Percentiles rank a stretch among this genome's conserved stretches.
Conservation (phyloP, 2,797 vertebrate genomes). For the Gymnoscopelus braueri region DNA sequence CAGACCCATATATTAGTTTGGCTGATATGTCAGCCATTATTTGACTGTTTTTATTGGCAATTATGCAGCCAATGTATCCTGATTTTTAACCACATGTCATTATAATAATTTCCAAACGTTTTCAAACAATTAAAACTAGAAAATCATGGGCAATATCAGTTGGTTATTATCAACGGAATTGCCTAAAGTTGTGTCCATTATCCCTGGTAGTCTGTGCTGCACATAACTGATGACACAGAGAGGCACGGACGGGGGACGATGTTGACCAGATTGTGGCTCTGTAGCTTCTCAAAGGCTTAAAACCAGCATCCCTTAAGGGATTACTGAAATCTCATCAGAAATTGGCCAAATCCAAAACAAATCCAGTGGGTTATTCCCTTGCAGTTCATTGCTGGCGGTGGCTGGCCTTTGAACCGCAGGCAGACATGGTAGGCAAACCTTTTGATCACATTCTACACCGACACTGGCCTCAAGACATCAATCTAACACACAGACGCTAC, state of each 20-base stretch:
- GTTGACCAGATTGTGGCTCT: constrained; percentile 66
- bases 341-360: constrained; percentile 73
- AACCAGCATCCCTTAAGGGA: constrained; percentile 57
- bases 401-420: constrained; percentile 49
- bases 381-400: constrained; percentile 41
- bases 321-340: constrained; percentile 66
- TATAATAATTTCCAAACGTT: too few species aligned
- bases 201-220: constrained; percentile 1
- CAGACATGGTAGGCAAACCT: constrained; percentile 41
- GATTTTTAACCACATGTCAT: too few species aligned
- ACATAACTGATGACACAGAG: constrained; percentile 22
- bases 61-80: too few species aligned
- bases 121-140: too few species aligned
- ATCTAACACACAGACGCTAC: constrained; percentile 36
- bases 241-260: constrained; percentile 54
- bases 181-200: constrained; percentile 12
- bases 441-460: constrained; percentile 48
- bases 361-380: constrained; percentile 52
- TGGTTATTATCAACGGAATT: constrained; percentile 11
- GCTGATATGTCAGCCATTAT: too few species aligned
- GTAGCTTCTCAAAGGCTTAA: constrained; percentile 48
- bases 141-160: background rate
- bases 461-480: constrained; percentile 50
- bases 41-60: too few species aligned
- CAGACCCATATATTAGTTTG: too few species aligned